phyloP scores from a whole-genome alignment of 1,140 invertebrate species.

The Bombus soroeensis region DNA sequence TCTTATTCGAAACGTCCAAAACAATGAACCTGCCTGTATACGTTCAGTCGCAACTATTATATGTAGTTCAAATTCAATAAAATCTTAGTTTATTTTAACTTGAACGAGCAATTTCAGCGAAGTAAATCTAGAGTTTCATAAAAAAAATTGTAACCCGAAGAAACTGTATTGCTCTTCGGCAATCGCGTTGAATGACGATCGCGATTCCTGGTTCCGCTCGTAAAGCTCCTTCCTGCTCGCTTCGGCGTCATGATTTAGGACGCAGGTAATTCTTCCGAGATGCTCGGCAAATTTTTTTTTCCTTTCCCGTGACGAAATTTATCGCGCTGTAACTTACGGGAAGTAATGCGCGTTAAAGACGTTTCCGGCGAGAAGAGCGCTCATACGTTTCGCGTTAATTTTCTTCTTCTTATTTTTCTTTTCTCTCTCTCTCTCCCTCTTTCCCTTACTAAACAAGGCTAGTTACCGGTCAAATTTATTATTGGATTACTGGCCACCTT shows the following conservation, averaged over 20 bases:
- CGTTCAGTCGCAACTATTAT: background rate
- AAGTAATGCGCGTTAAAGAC: slow-evolving; percentile 46
- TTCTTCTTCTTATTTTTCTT: background rate
- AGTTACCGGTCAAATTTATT: slow-evolving; percentile 41
- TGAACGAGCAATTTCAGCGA: background rate
- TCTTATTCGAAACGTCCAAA: too few species aligned
- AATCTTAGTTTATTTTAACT: background rate
- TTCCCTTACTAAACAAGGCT: background rate
- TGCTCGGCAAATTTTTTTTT: slow-evolving; percentile 33
- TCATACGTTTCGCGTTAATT: slow-evolving; percentile 46
- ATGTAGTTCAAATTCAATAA: background rate
- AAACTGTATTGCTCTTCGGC: background rate
- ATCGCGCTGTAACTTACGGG: slow-evolving; percentile 45
- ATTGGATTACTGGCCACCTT: slow-evolving; percentile 22
- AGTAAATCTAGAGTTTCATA: background rate
- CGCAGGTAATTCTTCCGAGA: slow-evolving; percentile 38
- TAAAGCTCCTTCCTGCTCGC: slow-evolving; percentile 3
- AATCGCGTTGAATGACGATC: background rate
- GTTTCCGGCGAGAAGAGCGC: slow-evolving; percentile 27
- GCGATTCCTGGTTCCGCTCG: background rate
- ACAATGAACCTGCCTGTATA: background rate
- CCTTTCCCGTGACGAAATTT: slow-evolving; percentile 17
- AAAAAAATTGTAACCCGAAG: background rate
- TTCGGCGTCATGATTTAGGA: slow-evolving; percentile 35
- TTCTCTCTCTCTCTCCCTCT: background rate